Conservation (phyloP, 1,140 invertebrate species). For the Hormaphis cornu region DNA sequence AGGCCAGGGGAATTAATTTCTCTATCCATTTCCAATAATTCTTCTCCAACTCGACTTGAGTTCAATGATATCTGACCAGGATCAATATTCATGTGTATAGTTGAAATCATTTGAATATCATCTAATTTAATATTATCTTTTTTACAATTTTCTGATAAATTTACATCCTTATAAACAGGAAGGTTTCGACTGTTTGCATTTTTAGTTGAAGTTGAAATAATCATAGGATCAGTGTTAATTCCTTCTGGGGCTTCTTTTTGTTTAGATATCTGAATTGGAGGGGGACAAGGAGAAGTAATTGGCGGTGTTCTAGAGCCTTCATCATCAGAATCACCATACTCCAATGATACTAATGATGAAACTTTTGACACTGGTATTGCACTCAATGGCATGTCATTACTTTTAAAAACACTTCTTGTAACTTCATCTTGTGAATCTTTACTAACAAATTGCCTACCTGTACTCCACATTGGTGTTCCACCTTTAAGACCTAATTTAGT, state of each 20-base stretch:
- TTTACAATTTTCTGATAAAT: slow-evolving; percentile 38
- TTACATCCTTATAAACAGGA: slow-evolving; percentile 40
- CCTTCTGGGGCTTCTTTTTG: slow-evolving; percentile 24
- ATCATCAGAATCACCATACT: slow-evolving; percentile 57
- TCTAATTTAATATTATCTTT: slow-evolving; percentile 35
- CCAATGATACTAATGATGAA: slow-evolving; percentile 50
- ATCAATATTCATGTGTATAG: slow-evolving; percentile 40
- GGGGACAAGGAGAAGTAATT: not conserved
- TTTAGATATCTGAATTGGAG: slow-evolving; percentile 20
- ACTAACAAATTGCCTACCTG: slow-evolving; percentile 37
- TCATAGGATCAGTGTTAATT: slow-evolving; percentile 25
- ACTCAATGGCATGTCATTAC: slow-evolving; percentile 30
- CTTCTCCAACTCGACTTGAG: slow-evolving; percentile 36
- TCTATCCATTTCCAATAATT: slow-evolving; percentile 36
- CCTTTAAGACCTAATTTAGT: slow-evolving; percentile 57
- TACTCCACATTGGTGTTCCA: slow-evolving; percentile 60
- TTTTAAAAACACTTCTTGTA: slow-evolving; percentile 28
- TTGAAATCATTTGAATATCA: slow-evolving; percentile 38
- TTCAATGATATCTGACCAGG: slow-evolving; percentile 34
- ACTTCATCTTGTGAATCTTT: slow-evolving; percentile 27
- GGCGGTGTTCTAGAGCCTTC: slow-evolving; percentile 41
- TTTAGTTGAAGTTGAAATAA: slow-evolving; percentile 7
- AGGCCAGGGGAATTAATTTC: slow-evolving; percentile 36
- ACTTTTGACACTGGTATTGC: slow-evolving; percentile 42
- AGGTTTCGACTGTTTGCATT: slow-evolving; percentile 36